phyloP scores from a whole-genome alignment of 2,888 invertebrate genomes.

The Cremastinae sp. region DNA sequence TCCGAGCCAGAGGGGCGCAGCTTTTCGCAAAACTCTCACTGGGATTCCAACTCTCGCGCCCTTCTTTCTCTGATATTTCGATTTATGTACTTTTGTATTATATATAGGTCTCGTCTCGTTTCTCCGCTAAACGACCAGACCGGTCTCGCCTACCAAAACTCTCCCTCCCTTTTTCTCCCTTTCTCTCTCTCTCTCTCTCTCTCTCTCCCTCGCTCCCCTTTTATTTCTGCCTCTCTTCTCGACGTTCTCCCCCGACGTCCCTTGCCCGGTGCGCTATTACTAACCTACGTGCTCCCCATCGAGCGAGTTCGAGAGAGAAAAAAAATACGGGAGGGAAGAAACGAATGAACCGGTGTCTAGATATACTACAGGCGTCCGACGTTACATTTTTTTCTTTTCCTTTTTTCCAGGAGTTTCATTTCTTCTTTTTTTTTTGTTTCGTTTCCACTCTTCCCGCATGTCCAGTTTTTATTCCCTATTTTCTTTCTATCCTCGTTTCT shows the following conservation, averaged over 20 bases:
- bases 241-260: constrained; percentile 17
- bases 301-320: constrained; percentile 17
- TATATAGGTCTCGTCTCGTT: constrained; percentile 44
- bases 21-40: not conserved
- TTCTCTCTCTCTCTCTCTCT: constrained; percentile 26
- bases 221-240: too few species aligned
- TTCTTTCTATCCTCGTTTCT: not conserved
- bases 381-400: constrained; percentile 25
- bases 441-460: not conserved
- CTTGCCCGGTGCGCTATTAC: constrained; percentile 55
- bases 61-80: constrained; percentile 16
- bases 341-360: constrained; percentile 38
- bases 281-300: constrained; percentile 59
- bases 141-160: constrained; percentile 52
- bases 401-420: constrained; percentile 10
- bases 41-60: constrained; percentile 13
- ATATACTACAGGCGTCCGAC: constrained; percentile 35
- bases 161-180: constrained; percentile 22
- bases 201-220: constrained; percentile 25
- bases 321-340: constrained; percentile 16
- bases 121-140: constrained; percentile 56
- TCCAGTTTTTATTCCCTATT: not conserved
- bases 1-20: too few species aligned
- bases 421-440: constrained; percentile 23
- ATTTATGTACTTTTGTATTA: constrained; percentile 11